These are phyloP conservation scores for Tuta absoluta DNA, from an alignment of 2,888 invertebrate genomes.

Conservation along the genomic window DNA sequence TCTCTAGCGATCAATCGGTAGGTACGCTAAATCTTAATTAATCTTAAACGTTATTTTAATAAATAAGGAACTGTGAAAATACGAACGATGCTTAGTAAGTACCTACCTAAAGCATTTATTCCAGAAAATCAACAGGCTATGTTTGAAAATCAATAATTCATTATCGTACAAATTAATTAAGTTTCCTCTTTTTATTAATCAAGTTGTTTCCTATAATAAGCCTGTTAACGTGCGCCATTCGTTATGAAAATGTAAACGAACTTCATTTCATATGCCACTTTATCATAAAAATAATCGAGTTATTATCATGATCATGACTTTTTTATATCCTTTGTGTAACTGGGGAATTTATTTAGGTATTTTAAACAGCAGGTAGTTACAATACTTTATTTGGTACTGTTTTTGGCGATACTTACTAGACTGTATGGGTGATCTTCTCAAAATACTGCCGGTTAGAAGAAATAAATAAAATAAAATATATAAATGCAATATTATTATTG, in stretches of 20 bases:
- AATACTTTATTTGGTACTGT: too few relatives aligned
- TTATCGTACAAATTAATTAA: not conserved
- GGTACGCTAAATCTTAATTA: too few relatives aligned
- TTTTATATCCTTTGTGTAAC: conserved; percentile 11
- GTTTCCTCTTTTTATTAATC: not conserved
- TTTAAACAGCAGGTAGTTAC: not conserved
- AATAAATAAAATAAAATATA: too few relatives aligned
- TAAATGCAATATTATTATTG: too few relatives aligned
- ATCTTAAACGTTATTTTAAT: too few relatives aligned
- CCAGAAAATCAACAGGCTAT: not conserved
- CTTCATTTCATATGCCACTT: conserved; percentile 54
- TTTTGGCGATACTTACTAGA: too few relatives aligned
- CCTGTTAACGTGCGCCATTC: conserved; percentile 65
- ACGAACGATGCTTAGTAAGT: too few relatives aligned
- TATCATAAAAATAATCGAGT: conserved; percentile 53
- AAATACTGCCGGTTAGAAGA: too few relatives aligned
- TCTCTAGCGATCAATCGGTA: too few relatives aligned
- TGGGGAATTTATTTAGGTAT: not conserved
- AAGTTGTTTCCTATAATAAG: conserved; percentile 51
- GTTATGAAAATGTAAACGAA: conserved; percentile 59
- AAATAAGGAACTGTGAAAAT: too few relatives aligned
- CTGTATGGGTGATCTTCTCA: too few relatives aligned
- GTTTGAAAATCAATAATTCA: not conserved
- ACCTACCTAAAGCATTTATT: too few relatives aligned
- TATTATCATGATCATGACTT: conserved; percentile 13